Base-by-base conservation (phyloP, 1,140 invertebrate genomes). In the Rhagoletis pomonella region DNA sequence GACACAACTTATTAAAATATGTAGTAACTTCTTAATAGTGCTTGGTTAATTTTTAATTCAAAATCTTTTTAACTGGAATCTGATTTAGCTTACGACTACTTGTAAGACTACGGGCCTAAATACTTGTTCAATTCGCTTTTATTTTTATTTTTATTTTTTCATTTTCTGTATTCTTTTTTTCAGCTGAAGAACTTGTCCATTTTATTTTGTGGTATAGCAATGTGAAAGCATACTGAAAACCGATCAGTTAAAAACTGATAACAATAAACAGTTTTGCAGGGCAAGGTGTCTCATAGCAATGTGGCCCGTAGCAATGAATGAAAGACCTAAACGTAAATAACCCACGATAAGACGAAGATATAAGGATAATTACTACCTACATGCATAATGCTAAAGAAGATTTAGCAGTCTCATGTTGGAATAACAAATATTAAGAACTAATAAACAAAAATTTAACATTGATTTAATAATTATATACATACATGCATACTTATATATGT, bases 381-480 rank as follows among this genome's bases (percentile, higher is more conserved):
- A 9, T 6, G 17, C 39, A 73, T 42, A n/a, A 47, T 12, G 67
- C 42, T 14, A 39, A 73, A 14, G 10, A 17, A 9, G 73, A 47
- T 81, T 81, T 81, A 81, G 73, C 87, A 89, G 89, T 89, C 89
- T 89, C 90, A 90, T 90, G 88, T 89, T 89, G 88, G 89, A 88
- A 90, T 90, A 89, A 87, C 89, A 77, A 89, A 87, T 87, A 87
- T 55, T 58, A 47, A 86, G 29, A 29, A 29, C 29, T 29, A 67
- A 67, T 42, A 6, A 19, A 86, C 17, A 44, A 12, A 59, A 85
- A 59, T 85, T 19, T 42, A 86, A 86, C 42, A 59, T 55, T n/a
- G 62, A 17, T 60, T 62, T 19, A 62, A 86, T 62, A 39, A 85
- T 85, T 85, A 58, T 85, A 85, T 86, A 62, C 73, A 81, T 55